Conservation (phyloP, 2,797 vertebrate genomes). For the Pampus argenteus region DNA sequence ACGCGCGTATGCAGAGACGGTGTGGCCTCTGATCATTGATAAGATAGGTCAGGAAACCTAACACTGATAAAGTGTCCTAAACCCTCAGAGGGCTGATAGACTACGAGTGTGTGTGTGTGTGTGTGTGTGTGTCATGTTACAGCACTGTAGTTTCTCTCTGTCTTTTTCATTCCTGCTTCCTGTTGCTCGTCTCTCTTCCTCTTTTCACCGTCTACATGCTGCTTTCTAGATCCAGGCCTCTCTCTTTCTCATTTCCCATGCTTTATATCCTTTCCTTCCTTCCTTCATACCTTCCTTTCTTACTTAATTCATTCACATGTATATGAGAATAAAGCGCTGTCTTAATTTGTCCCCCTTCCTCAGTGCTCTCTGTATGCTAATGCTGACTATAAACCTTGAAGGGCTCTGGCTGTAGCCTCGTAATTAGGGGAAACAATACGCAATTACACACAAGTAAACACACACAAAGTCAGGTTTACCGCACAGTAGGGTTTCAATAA, state of each 20-base stretch:
- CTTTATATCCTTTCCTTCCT: neutral
- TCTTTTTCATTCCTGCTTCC: neutral
- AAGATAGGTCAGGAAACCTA: conserved; percentile 74
- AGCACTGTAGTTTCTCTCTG: conserved; percentile 35
- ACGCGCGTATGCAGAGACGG: conserved; percentile 44
- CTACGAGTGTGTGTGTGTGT: conserved; percentile 5
- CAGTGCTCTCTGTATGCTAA: conserved; percentile 69
- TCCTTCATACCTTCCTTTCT: neutral
- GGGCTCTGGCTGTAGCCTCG: conserved; percentile 46
- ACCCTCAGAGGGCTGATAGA: conserved; percentile 61
- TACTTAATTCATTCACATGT: conserved; percentile 11
- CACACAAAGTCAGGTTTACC: conserved; percentile 22
- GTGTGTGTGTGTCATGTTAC: conserved; percentile 55
- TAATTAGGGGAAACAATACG: conserved; percentile 57
- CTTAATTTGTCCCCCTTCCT: conserved; percentile 1
- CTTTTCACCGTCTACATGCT: too few relatives aligned
- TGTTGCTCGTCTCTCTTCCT: neutral
- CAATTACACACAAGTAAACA: conserved; percentile 44
- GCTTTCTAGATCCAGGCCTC: too few relatives aligned
- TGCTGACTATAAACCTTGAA: conserved; percentile 69
- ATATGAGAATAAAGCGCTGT: neutral
- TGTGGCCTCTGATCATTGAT: conserved; percentile 71
- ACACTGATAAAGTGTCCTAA: conserved; percentile 77
- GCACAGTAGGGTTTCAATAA: neutral
- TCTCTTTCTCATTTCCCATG: neutral